Evolutionary conservation across 2,888 invertebrate species (phyloP), one percentile per base, ranked within the genome.

Genomic region (Drosophila kambysellisi): DNA sequence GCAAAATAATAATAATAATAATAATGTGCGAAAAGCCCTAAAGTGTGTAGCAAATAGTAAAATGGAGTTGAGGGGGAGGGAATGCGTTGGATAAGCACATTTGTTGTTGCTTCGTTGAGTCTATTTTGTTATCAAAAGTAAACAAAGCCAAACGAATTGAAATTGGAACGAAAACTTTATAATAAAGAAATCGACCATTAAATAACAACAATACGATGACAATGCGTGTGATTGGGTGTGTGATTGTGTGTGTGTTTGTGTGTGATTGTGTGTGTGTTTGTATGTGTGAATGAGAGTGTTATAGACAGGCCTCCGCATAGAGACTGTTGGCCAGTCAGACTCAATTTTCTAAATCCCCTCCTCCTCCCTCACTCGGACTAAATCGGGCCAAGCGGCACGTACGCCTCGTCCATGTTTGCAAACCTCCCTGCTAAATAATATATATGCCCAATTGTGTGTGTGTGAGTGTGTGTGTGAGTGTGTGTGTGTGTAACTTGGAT

Each of bases 1-100:
- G 59, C 76, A 60, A 86, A 81, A 88, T 81, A 68, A 33, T 20
- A 15, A 32, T 35, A 25, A 17, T 25, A 53, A 53, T 17, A 54
- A 29, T 37, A 70, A 70, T 70, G 60, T 71, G 83, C 67, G 72
- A 83, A 74, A 80, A 81, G 70, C 53, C 67, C 39, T 11, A 66
- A 70, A 74, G 46, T 69, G 70, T 74, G 74, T 51, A 8, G 35
- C 32, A 29, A 46, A 46, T 46, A 41, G 17, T 41, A 9, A 8
- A 8, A 2, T 17, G 39, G 17, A 8, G 39, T 65, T 15, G 46
- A 17, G 15, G 12, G 29, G n/a, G 32, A 17, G n/a, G 51, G 8
- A 3, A 12, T n/a, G 6, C 32, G 32, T 32, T 30, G 30, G 20
- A 25, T 53, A 25, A 53, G 35, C 17, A 11, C 20, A 20, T 35